Base-by-base conservation (phyloP, 2,888 invertebrate species). In the Microctonus brassicae region DNA sequence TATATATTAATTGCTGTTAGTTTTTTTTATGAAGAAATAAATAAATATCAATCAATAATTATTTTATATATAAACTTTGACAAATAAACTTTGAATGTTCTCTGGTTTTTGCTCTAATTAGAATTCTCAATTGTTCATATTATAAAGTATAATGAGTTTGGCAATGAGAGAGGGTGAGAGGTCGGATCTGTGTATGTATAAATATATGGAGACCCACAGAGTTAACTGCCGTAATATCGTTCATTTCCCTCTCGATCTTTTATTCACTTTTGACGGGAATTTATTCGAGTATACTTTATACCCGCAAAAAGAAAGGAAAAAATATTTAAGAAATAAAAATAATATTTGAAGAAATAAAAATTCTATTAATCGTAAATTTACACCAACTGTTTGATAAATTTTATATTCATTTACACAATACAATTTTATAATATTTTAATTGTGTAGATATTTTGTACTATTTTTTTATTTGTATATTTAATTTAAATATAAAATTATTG, bases 261-360 rank as follows among this genome's bases (percentile, higher is more conserved):
- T 17, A 29, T 47, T n/a, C 47, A 17, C 63, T 47, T 47, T 47
- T 47, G 47, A 33, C 55, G 55, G 22, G 70, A 70, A 70, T 70
- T 70, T 64, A 70, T 70, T 70, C 42, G 29, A 70, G 58, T 57
- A n/a, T n/a, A 58, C 70, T 69, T 63, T 57, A n/a, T n/a, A 11
- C 33, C 29, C 13, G n/a, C n/a, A n/a, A 29, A 17, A 17, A 42
- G 24, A 52, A 52, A 47, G 47, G 9, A 10, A 17, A 47, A 63
- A 47, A 63, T 47, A 63, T n/a, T n/a, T n/a, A n/a, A 22, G n/a
- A 39, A 33, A n/a, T n/a, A 58, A 11, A 29, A 33, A 34, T 29
- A 7, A 57, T 29, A 1, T 13, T 7, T 29, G 33, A 58, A 47
- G 17, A 47, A 7, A 47, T n/a, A n/a, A 47, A 17, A 47, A 17